Evolutionary conservation across 2,113 vertebrate species (phyloP), one percentile per base, ranked within the genome.

Genomic region (Campylorhamphus procurvoides): DNA sequence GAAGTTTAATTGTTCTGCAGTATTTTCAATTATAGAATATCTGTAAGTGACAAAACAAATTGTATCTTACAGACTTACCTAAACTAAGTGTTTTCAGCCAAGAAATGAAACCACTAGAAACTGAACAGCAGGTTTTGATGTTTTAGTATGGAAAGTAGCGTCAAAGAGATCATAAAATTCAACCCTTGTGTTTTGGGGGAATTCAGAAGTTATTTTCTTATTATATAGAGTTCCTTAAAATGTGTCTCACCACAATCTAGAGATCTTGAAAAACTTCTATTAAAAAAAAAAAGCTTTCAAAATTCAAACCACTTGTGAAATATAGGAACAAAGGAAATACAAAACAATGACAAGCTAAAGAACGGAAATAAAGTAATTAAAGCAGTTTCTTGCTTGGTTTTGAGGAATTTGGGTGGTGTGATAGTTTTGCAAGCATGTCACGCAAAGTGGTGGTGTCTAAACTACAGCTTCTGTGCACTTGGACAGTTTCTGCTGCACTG

Each of bases 141-240:
- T 53, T 82, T 78, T 71, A 39, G 37, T 60, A 64, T 42, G 37
- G 52, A 78, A 93, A 79, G 13, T 23, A 56, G 23, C 37, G 58
- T 87, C 79, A 84, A 90, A 84, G 58, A 59, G n/a, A 85, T 91
- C 77, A 58, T 69, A 93, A 79, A 88, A 46, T 33, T 39, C 35
- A 94, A 27, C 12, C 27, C 27, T 63, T 74, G 24, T 46, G 56
- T 84, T 93, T 74, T 75, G 44, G 14, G n/a, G 78, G 29, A 89
- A 68, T 84, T 81, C 80, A 81, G 84, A 91, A 91, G n/a, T 91
- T 87, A 79, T 84, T 87, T 84, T 47, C 47, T 81, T 92, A 62
- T 64, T 89, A 29, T 29, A 66, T 81, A 84, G 75, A 84, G 87
- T 66, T 91, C 66, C 44, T 78, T 89, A 76, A 79, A 94, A 62